phyloP scores from a whole-genome alignment of 1,140 invertebrate species.

The Sweltsa coloradensis region DNA sequence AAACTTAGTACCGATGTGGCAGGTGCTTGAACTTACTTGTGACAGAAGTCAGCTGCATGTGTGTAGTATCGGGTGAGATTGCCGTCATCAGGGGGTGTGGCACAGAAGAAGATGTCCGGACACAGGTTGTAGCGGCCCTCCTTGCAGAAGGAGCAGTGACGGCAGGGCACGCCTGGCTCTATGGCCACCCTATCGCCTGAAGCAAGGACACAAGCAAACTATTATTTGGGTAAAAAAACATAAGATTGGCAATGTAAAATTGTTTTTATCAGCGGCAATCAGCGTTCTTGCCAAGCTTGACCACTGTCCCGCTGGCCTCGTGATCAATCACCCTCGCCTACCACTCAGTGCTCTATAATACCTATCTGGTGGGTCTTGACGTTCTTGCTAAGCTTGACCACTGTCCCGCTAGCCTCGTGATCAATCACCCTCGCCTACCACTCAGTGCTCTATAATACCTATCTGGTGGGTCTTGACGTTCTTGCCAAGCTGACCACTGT shows the following conservation, averaged over 20 bases:
- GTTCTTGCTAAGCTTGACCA: too few species aligned
- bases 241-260: too few species aligned
- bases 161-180: constrained; percentile 84
- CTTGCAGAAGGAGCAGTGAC: constrained; percentile 74
- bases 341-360: too few species aligned
- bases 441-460: too few species aligned
- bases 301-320: constrained; percentile 68
- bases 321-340: constrained; percentile 86
- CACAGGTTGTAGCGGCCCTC: constrained; percentile 85
- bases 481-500: too few species aligned
- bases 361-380: too few species aligned
- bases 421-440: too few species aligned
- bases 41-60: constrained; percentile 88
- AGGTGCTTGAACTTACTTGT: constrained; percentile 54
- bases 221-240: background rate
- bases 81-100: constrained; percentile 81
- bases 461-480: too few species aligned
- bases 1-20: background rate
- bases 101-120: constrained; percentile 71
- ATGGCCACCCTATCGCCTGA: constrained; percentile 83
- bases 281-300: constrained; percentile 55
- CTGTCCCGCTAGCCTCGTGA: too few species aligned
- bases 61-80: constrained; percentile 74
- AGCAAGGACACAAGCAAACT: constrained; percentile 4
- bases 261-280: too few species aligned